A percentile compares a stretch with the other conserved stretches of the same genome.
Conservation (phyloP, 2,888 invertebrate species). For the Eupsilia transversa region DNA sequence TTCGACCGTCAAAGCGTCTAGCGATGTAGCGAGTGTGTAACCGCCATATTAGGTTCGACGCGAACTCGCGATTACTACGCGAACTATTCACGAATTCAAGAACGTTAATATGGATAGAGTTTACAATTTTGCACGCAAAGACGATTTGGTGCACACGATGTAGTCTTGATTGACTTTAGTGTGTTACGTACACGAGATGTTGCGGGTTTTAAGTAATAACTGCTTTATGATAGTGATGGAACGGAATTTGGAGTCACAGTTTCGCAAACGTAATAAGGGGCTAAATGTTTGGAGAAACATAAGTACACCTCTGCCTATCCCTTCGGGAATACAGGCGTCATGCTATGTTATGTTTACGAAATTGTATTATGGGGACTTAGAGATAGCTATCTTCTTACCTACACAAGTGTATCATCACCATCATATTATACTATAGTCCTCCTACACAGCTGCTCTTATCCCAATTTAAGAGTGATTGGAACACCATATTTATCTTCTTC, state of each 20-base stretch:
- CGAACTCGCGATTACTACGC: constrained; percentile 48
- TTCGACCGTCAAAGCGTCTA: constrained; percentile 21
- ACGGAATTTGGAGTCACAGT: not conserved
- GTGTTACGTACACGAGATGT: constrained; percentile 22
- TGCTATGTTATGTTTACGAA: not conserved
- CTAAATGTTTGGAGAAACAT: not conserved
- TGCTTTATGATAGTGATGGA: constrained; percentile 16
- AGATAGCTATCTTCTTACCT: not conserved
- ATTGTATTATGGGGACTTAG: not conserved
- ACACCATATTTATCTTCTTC: not conserved
- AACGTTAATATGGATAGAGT: constrained; percentile 27
- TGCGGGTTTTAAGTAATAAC: constrained; percentile 20
- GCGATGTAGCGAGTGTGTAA: constrained; percentile 4
- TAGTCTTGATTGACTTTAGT: constrained; percentile 48
- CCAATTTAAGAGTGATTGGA: not conserved
- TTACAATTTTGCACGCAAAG: constrained; percentile 57
- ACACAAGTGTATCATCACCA: not conserved
- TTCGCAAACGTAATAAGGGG: not conserved
- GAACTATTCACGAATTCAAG: constrained; percentile 51
- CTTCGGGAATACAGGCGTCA: not conserved
- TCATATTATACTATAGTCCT: too few species aligned
- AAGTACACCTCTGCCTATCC: not conserved
- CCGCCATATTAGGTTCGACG: constrained; percentile 46
- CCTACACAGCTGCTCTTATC: not conserved
- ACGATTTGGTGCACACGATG: constrained; percentile 60